A percentile compares a stretch with the other conserved stretches of the same genome.
Evolutionary conservation across 2,797 vertebrate species (phyloP).

Genomic region (Paramormyrops hopkinsi): DNA sequence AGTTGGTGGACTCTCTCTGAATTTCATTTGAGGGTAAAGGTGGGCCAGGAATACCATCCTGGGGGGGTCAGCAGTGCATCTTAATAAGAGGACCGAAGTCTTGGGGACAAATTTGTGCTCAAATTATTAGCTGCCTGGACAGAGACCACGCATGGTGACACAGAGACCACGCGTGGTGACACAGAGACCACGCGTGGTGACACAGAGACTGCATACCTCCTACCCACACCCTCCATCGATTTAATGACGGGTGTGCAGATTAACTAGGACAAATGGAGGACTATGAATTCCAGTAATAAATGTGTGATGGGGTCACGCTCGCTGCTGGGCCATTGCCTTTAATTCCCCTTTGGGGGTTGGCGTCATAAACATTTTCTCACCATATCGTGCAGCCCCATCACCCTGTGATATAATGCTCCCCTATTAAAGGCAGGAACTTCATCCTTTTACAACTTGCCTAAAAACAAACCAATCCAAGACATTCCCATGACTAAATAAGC

Average conservation of each 20-base stretch:
- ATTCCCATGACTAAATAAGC: background rate
- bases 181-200: background rate
- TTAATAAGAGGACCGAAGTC: background rate
- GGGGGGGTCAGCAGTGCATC: background rate
- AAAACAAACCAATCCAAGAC: background rate
- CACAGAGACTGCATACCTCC: background rate
- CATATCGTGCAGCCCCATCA: background rate
- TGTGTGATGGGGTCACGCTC: conserved; percentile 11
- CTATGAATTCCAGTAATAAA: conserved; percentile 32
- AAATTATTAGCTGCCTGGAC: conserved; percentile 12
- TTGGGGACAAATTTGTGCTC: background rate
- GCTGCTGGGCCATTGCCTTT: conserved; percentile 14
- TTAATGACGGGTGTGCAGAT: conserved; percentile 32
- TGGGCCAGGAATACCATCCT: background rate
- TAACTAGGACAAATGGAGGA: conserved; percentile 25
- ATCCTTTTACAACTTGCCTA: background rate
- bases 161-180: background rate
- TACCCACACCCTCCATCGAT: conserved; percentile 28
- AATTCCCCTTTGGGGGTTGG: background rate
- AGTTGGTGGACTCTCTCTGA: background rate
- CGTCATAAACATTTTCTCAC: background rate
- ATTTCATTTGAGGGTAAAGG: background rate
- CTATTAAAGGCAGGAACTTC: background rate
- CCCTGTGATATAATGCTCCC: background rate
- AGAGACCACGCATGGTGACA: background rate